phyloP scores from a whole-genome alignment of 2,113 vertebrate species.

The Pundamilia nyererei region DNA sequence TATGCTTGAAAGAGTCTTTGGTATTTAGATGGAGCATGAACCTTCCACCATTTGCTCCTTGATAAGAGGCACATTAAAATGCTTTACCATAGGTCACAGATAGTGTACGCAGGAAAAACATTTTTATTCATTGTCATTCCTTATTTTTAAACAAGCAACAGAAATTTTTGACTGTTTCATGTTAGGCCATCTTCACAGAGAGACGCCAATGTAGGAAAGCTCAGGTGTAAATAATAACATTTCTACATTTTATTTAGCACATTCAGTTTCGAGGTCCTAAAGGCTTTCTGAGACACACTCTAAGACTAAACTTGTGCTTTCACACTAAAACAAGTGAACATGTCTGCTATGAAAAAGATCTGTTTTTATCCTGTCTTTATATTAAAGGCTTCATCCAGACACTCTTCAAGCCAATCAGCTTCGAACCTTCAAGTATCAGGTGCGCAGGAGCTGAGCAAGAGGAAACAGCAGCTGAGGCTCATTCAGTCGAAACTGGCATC shows the following conservation, averaged over 20 bases:
- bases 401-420: neutral
- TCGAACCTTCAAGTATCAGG: neutral
- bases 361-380: neutral
- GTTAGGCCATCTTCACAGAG: neutral
- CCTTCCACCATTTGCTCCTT: neutral
- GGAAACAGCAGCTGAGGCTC: neutral
- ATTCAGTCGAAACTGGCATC: neutral
- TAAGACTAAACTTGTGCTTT: neutral
- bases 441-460: neutral
- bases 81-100: neutral
- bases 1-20: neutral
- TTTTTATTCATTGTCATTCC: neutral
- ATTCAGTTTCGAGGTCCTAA: fast-evolving
- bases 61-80: constrained; percentile 4
- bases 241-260: neutral
- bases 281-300: neutral
- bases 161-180: neutral
- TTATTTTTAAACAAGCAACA: neutral
- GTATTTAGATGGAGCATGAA: neutral
- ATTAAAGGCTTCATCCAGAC: neutral
- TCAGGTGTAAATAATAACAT: neutral
- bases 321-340: neutral
- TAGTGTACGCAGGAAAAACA: neutral
- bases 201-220: neutral
- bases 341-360: neutral